phyloP scores from a whole-genome alignment of 1,140 invertebrate genomes.

The Mylabris phalerata region DNA sequence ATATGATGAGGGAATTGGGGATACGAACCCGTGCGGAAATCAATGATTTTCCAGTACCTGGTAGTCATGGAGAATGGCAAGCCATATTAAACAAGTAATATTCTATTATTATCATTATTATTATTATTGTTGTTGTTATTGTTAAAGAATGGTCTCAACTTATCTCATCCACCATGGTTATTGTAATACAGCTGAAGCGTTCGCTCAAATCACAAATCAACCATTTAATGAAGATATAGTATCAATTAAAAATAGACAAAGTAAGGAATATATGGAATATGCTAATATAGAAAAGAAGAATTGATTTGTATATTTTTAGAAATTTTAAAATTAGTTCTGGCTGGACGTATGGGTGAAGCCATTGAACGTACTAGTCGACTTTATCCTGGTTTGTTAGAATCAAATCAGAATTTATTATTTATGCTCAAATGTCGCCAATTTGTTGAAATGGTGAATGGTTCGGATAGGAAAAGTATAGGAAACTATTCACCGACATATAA shows the following conservation, averaged over 20 bases:
- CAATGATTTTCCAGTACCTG: constrained; percentile 79
- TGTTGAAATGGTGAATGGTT: constrained; percentile 89
- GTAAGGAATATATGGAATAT: constrained; percentile 50
- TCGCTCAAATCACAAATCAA: constrained; percentile 84
- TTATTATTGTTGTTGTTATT: constrained; percentile 12
- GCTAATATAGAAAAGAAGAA: not conserved
- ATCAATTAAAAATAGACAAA: constrained; percentile 96
- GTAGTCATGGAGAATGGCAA: constrained; percentile 86
- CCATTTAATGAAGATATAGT: constrained; percentile 86
- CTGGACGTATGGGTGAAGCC: constrained; percentile 90
- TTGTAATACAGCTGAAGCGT: constrained; percentile 93
- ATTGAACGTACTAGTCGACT: constrained; percentile 81
- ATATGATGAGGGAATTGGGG: constrained; percentile 89
- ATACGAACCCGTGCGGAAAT: constrained; percentile 75
- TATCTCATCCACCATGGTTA: constrained; percentile 98
- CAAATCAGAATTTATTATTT: constrained; percentile 86
- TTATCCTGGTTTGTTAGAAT: constrained; percentile 86
- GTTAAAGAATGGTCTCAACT: constrained; percentile 85
- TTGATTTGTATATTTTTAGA: constrained; percentile 48
- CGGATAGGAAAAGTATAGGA: constrained; percentile 47
- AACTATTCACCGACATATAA: constrained; percentile 24
- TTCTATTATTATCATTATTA: not conserved
- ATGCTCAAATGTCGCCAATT: constrained; percentile 95
- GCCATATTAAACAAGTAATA: constrained; percentile 77
- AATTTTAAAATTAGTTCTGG: constrained; percentile 87